Base-by-base conservation (phyloP, 2,113 vertebrate genomes). In the Ancistrus triradiatus region DNA sequence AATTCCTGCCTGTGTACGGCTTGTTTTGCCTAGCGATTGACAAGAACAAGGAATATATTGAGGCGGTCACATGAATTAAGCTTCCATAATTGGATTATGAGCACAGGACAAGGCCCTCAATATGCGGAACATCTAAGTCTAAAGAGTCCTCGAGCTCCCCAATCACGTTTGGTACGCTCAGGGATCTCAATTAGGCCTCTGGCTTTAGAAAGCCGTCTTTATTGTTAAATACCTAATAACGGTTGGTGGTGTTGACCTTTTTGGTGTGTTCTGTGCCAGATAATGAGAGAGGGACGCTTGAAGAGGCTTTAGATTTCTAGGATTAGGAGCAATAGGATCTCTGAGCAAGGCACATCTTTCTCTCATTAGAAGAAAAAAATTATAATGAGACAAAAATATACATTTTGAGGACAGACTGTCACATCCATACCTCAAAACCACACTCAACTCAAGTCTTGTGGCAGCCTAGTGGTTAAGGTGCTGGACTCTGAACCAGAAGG, bases 181-280 rank as follows among this genome's bases (percentile, higher is more conserved):
- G 70, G 77, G 77, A 70, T 72, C 74, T 66, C 81, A 83, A 85
- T 85, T 82, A 86, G 73, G 55, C 67, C 56, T 69, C 64, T 74
- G 75, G 80, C 75, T 80, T 59, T 70, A 47, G 46, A n/a, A n/a
- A 73, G 72, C 74, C 69, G 63, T 60, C 69, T 83, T 85, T 83
- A 84, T 85, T 63, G 80, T 61, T 80, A 75, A 86, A 79, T 75
- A 82, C 81, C 82, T 76, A 66, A 77, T 74, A 69, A 79, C 83
- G 81, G 69, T 83, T 82, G 83, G 82, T 80, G 76, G 57, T 74
- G 6, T 42, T 11, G 38, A 31, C 27, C 15, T 6, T 35, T 7
- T 31, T n/a, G n/a, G n/a, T n/a, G n/a, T n/a, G n/a, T n/a, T n/a
- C n/a, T n/a, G n/a, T n/a, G n/a, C n/a, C n/a, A n/a, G n/a, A n/a